Evolutionary conservation across 23 tunicate species (phyloP).

Genomic region (Botrylloides violaceus): DNA sequence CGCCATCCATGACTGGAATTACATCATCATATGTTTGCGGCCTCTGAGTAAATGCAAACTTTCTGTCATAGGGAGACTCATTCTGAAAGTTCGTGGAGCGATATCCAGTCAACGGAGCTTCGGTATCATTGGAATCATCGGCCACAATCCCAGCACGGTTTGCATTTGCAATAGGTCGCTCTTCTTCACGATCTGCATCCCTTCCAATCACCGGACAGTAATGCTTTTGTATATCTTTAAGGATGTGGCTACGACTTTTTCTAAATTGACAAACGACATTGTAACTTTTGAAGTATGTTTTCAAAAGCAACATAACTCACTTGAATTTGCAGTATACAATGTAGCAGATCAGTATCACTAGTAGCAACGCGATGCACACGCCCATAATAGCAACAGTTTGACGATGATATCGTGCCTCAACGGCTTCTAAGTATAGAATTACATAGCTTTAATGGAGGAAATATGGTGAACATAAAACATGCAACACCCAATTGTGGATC

Average conservation of each 20-base stretch:
- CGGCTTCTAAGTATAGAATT: conserved; percentile 7
- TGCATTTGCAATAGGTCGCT: neutral
- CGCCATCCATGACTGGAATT: neutral
- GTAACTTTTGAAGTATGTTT: too few species aligned
- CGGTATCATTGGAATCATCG: neutral
- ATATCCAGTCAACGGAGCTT: neutral
- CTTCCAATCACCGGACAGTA: conserved; percentile 9
- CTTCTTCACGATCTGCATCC: neutral
- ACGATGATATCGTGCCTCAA: conserved; percentile 26
- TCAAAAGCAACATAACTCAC: conserved; percentile 1
- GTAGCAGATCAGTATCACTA: conserved; percentile 16
- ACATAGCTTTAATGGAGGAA: neutral
- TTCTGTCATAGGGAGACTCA: neutral
- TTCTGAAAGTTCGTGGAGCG: conserved; percentile 12
- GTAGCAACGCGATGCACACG: conserved; percentile 22
- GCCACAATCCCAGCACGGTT: conserved; percentile 9
- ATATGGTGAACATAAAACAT: neutral
- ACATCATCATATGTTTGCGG: conserved; percentile 31
- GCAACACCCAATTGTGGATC: conserved; percentile 5
- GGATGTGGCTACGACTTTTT: conserved; percentile 23
- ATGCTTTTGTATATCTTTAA: neutral
- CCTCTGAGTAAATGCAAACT: conserved; percentile 15
- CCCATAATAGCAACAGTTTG: conserved; percentile 27
- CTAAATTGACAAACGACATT: too few species aligned
- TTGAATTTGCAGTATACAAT: conserved; percentile 27